Base-by-base conservation (phyloP, 2,113 vertebrate species). In the Colossoma macropomum region DNA sequence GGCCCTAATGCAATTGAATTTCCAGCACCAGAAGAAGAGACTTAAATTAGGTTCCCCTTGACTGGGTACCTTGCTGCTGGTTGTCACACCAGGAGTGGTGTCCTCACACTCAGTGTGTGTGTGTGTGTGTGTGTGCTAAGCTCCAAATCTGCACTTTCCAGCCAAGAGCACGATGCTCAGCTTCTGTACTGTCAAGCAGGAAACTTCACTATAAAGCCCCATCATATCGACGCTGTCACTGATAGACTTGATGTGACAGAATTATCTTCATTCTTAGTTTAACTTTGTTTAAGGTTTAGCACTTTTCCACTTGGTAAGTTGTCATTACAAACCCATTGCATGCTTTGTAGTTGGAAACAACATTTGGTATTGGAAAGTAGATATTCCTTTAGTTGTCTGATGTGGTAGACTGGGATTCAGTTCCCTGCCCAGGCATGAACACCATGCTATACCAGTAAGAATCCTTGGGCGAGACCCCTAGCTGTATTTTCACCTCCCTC, bases 31-130 rank as follows among this genome's bases (percentile, higher is more conserved):
- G 89, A 90, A 90, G 90, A 91, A 90, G 92, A 92, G 92, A 92
- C 91, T 94, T 94, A 93, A 89, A 88, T 86, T 93, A 92, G 93
- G 92, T 93, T 94, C 92, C 92, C 88, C 93, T 94, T 91, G 92
- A 92, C 89, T 93, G 92, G 85, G 78, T 92, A 72, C 72, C 75
- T 25, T 71, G 83, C 84, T 80, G 65, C 75, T 84, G 75, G 77
- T 79, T 84, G 87, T 89, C 87, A 88, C 86, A 75, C 56, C 75
- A 69, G 70, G 82, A 85, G 76, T 78, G 62, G 81, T 86, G 80
- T 86, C 86, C 86, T 77, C 72, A 80, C 76, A 72, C 52, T 56
- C 80, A 56, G 75, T 76, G 38, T 59, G n/a, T 63, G 74, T 72
- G 17, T 38, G 59, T 63, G 76, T 38, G 59, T 77, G 75, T 48